Base-by-base conservation (phyloP, 1,140 invertebrate genomes). In the Formica selysi region DNA sequence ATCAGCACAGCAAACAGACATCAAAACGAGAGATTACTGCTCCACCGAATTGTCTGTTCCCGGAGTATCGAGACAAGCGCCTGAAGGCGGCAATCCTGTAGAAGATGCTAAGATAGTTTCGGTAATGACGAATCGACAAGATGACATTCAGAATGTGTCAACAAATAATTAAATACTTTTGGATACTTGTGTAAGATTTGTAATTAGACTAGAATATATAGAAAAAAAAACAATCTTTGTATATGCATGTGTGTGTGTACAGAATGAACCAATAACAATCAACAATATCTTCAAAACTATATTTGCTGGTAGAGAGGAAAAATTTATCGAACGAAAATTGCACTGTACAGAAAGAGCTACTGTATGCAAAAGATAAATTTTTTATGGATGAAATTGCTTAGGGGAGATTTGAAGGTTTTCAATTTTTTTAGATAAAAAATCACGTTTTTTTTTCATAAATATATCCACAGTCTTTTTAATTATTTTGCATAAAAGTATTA, bases 71-170 rank as follows among this genome's bases (percentile, higher is more conserved):
- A 91, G 94, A 80, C 94, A 95, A 89, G 94, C 94, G 2, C 94
- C 94, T 11, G 94, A 95, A 79, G 94, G 94, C 32, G 94, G 94
- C 1, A 95, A 95, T 70, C 94, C 94, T 3, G 71, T 92, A 8
- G 94, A 95, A 83, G 94, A 95, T 70, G 8, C 22, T 22, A 87
- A 57, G 22, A 88, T 81, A 22, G 48, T 51, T 51, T 59, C 62
- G 7, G 59, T 79, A 36, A 32, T 70, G 19, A 19, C n/a, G 54
- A 90, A 87, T n/a, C 78, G 19, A 26, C 36, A 76, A 51, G 11
- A 74, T 65, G 48, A 90, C 41, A 67, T 29, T 11, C 68, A 86
- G 19, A 70, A 87, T 73, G 81, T 74, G n/a, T 88, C 85, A 29
- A 67, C 67, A 10, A 70, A 61, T 61, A 86, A 51, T 65, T 91